Conservation (phyloP, 2,797 vertebrate genomes). For the Chromobotia macracanthus region DNA sequence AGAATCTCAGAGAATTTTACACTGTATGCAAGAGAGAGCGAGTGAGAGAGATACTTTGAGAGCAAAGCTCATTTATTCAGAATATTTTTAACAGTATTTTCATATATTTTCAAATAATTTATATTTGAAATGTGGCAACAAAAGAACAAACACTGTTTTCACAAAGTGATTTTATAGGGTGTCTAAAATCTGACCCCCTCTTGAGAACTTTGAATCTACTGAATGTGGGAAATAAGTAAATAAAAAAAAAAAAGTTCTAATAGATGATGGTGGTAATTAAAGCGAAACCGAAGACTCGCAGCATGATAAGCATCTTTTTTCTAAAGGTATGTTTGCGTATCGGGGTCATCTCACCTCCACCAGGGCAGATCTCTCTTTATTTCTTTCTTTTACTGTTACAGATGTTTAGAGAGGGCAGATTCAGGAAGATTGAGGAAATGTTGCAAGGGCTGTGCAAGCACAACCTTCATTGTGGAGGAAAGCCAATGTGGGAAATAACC, state of each 20-base stretch:
- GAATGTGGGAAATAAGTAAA: slow-evolving; percentile 26
- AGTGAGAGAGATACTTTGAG: not conserved
- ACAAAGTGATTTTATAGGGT: not conserved
- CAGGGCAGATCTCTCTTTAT: slow-evolving; percentile 40
- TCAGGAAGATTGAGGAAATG: slow-evolving; percentile 12
- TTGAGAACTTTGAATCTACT: not conserved
- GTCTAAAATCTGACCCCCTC: not conserved
- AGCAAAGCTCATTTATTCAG: too few species aligned
- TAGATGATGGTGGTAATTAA: slow-evolving; percentile 57
- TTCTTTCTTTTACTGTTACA: slow-evolving; percentile 13
- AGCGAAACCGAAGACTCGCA: slow-evolving; percentile 54
- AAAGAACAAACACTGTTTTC: too few species aligned
- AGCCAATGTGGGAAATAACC: slow-evolving; percentile 32
- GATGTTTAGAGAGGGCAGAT: slow-evolving; percentile 14
- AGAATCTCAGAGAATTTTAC: slow-evolving; percentile 1
- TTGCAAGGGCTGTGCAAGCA: not conserved
- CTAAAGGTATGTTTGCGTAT: slow-evolving; percentile 62
- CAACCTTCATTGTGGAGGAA: slow-evolving; percentile 11
- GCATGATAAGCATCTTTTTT: slow-evolving; percentile 63
- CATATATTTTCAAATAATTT: too few species aligned
- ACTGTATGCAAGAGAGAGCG: not conserved
- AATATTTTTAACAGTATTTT: too few species aligned
- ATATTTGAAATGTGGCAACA: too few species aligned
- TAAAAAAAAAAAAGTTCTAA: slow-evolving; percentile 52
- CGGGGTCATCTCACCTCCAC: slow-evolving; percentile 67